Percentiles rank a stretch among this genome's conserved stretches.
Conservation (phyloP, 2,113 vertebrate species). For the Thalassarche chlororhynchos region DNA sequence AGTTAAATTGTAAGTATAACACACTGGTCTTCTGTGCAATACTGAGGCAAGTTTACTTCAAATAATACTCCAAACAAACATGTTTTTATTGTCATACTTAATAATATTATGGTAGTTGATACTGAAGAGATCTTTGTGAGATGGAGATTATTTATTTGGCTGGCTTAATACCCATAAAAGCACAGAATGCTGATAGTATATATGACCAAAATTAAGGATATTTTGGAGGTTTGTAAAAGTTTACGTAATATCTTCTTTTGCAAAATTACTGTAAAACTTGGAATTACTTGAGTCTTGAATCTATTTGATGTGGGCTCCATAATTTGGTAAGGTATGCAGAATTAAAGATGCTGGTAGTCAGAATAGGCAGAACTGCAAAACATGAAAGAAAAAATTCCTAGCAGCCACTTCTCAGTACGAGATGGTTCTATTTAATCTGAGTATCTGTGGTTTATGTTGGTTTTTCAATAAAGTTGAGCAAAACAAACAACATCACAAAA, state of each 20-base stretch:
- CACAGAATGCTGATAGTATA: neutral
- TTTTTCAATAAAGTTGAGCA: neutral
- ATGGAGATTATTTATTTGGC: constrained; percentile 38
- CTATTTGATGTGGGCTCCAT: neutral
- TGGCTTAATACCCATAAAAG: constrained; percentile 24
- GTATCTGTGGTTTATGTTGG: neutral
- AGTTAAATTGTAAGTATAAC: constrained; percentile 42
- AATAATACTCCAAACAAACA: neutral
- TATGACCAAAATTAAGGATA: neutral
- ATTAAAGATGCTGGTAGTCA: neutral
- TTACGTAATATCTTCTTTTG: neutral
- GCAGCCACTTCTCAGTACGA: neutral
- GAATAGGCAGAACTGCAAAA: constrained; percentile 13
- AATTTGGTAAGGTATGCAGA: neutral
- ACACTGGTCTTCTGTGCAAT: neutral
- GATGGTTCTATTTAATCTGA: constrained; percentile 33
- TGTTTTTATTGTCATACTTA: neutral
- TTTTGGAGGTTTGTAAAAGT: neutral
- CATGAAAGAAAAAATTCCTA: neutral
- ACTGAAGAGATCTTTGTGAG: constrained; percentile 28
- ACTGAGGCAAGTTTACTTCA: constrained; percentile 19
- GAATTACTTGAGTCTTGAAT: neutral
- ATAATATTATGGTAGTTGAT: neutral
- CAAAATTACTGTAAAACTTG: neutral
- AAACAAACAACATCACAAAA: neutral